Evolutionary conservation across 2,113 vertebrate species (phyloP).

Genomic region (Tetrax tetrax): DNA sequence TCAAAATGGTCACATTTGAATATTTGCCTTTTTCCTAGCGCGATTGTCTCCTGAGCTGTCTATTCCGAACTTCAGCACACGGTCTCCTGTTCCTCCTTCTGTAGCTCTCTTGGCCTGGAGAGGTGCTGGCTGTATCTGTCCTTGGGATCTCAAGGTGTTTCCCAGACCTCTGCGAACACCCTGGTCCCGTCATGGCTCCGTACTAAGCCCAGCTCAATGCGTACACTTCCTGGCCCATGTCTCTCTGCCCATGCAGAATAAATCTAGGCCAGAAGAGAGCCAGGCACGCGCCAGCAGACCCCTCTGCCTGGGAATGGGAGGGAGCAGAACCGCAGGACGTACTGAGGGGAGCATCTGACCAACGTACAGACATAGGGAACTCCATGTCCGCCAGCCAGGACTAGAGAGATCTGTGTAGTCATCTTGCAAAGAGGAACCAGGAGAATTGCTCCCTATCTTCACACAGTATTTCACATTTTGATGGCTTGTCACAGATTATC

Average conservation of each 20-base stretch:
- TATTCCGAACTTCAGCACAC: neutral
- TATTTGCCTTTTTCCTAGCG: neutral
- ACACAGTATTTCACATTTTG: neutral
- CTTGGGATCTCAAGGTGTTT: neutral
- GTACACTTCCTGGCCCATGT: neutral
- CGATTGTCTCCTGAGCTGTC: neutral
- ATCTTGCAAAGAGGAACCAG: neutral
- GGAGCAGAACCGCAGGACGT: neutral
- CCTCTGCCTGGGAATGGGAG: neutral
- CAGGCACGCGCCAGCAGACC: accelerated
- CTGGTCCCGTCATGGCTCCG: neutral
- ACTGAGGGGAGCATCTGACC: neutral
- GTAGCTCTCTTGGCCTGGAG: neutral
- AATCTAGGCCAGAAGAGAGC: neutral
- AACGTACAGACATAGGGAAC: neutral
- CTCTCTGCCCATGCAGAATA: neutral
- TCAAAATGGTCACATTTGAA: neutral
- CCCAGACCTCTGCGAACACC: neutral
- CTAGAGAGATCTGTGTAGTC: neutral
- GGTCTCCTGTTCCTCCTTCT: neutral
- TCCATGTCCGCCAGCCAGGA: neutral
- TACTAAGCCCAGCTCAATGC: no score
- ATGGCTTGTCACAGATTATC: neutral
- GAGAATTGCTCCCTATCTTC: neutral
- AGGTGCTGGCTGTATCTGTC: neutral